Evolutionary conservation across 2,888 invertebrate species (phyloP), one percentile per base, ranked within the genome.

Genomic region (Lamproptera curius): DNA sequence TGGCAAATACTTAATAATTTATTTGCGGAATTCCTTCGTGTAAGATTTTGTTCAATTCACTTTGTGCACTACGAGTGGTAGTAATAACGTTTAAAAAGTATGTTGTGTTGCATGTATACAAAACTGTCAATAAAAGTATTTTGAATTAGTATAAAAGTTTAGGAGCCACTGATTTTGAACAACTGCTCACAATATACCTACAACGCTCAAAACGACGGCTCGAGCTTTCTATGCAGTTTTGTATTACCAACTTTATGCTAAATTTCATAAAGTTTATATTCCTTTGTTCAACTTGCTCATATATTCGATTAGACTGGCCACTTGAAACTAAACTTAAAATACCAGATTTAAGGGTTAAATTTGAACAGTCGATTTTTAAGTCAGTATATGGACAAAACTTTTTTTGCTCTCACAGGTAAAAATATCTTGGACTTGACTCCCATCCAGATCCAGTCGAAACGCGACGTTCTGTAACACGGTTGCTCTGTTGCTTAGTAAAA

Each of bases 351-450:
- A 46, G 52, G 57, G 52, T 28, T 5, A 50, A 52, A 64, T 37
- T 70, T 10, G 15, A 5, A 39, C 43, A 55, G 57, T 70, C 67
- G 70, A 62, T 13, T 14, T 38, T 46, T 41, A 20, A 55, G 63
- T 61, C 63, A 61, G 59, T 67, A 62, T 65, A 57, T 56, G 59
- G 55, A 58, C 62, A 61, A 59, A 70, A 70, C 69, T 68, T 80
- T 82, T 45, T 85, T 83, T 81, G 76, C 75, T 69, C 67, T 67
- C 71, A 65, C 86, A 87, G 86, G 86, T 85, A 87, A 85, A 86
- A 82, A 82, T 83, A 82, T 78, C 76, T 79, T 65, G 62, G 58
- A 62, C 64, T 65, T 59, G 62, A 70, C 57, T 72, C 66, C 65
- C 58, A 66, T 58, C 66, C 79, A 86, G 85, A 66, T 58, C 66